Evolutionary conservation across 2,888 invertebrate species (phyloP), one percentile per base, ranked within the genome.

Genomic region (Parasteatoda lunata): DNA sequence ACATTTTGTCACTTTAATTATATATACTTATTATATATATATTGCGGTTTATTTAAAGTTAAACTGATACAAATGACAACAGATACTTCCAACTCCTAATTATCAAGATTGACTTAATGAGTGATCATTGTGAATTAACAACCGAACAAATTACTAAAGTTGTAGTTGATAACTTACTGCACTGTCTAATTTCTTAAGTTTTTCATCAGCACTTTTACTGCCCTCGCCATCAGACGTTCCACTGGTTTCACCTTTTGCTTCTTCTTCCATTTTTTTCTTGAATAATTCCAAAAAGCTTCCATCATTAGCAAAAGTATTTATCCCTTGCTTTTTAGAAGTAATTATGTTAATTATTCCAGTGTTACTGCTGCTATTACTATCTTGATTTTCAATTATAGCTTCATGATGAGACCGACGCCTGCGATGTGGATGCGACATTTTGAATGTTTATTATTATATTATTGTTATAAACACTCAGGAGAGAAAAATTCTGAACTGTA

Each of bases 261-360:
- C 89, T 84, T 89, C 84, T 66, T 89, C 87, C 89, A 89, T 89
- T 73, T 84, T 83, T 64, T 82, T 89, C 71, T 89, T 89, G 64
- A 88, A 89, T 49, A 84, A 54, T 75, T 89, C 89, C 48, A 89
- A 54, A 78, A 89, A 89, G 72, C 89, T 89, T 11, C 89, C 89
- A 81, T 89, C 89, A 71, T 89, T 89, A 5, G 89, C 89, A 78
- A 88, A 89, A 65, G 88, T 88, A 70, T 89, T 89, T 7, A 89
- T 81, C 8, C 88, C 87, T 80, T 79, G 82, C 15, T 80, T 88
- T 52, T 84, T 80, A 8, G 87, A 88, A 45, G 87, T 88, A 59
- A 88, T 88, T 48, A 88, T 88, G 30, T 88, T 88, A 15, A 88
- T 83, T 65, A 88, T 88, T 65, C 87, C 87, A 8, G 78, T 65